phyloP scores from a whole-genome alignment of 2,888 invertebrate species.

The Tipula vernalis region DNA sequence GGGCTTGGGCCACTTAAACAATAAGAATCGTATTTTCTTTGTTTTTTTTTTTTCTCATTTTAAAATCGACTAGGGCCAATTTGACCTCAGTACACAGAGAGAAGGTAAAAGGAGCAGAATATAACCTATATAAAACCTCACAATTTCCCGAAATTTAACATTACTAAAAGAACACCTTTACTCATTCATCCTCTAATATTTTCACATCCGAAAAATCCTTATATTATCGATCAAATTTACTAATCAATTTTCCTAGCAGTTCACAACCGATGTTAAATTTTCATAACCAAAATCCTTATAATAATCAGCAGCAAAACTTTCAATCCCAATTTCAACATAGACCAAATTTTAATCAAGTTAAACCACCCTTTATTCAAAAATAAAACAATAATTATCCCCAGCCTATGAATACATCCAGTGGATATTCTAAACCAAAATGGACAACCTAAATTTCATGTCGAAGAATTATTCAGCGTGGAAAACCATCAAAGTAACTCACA shows the following conservation, averaged over 20 bases:
- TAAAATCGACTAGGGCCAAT: no score
- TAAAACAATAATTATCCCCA: no score
- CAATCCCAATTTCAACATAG: not conserved
- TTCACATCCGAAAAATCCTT: not conserved
- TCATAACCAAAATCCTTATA: not conserved
- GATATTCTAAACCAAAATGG: no score
- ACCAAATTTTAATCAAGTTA: not conserved
- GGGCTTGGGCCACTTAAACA: no score
- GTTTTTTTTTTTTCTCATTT: no score
- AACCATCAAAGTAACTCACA: no score
- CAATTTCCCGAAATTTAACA: not conserved
- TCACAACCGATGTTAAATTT: not conserved
- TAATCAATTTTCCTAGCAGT: not conserved
- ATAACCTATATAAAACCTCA: not conserved
- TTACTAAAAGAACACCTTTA: not conserved
- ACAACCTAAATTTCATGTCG: no score
- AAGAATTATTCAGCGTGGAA: no score
- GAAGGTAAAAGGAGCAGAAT: not conserved
- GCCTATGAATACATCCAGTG: no score
- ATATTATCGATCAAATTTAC: not conserved
- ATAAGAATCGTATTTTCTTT: no score
- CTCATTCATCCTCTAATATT: not conserved
- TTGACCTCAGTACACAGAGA: no score
- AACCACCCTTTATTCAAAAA: no score
- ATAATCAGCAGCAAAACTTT: not conserved